A percentile compares a stretch with the other conserved stretches of the same genome.
Evolutionary conservation across 1,140 invertebrate species (phyloP).

Genomic region (Saccostrea echinata): DNA sequence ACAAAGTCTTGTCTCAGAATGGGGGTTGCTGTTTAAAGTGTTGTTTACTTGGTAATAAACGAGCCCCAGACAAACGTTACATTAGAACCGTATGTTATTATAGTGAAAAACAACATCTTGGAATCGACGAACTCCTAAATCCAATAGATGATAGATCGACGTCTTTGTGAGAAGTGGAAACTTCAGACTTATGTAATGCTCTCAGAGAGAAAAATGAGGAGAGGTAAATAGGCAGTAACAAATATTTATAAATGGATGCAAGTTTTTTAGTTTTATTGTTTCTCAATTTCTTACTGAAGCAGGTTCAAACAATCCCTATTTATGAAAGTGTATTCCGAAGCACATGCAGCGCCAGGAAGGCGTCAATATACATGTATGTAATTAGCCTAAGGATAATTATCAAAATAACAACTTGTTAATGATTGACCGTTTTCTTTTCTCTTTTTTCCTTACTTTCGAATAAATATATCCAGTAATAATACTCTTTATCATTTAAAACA

Average conservation of each 20-base stretch:
- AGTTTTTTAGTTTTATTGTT: slow-evolving; percentile 14
- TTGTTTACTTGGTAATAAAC: background rate
- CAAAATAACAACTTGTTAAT: background rate
- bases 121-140: background rate
- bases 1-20: background rate
- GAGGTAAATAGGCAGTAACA: background rate
- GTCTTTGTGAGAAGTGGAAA: background rate
- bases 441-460: too few species aligned
- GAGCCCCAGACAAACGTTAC: background rate
- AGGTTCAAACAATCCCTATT: background rate
- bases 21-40: background rate
- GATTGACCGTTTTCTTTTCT: too few species aligned
- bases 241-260: slow-evolving; percentile 13
- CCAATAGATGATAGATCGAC: background rate
- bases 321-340: background rate
- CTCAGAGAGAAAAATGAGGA: background rate
- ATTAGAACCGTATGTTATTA: background rate
- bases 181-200: background rate
- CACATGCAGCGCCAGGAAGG: background rate
- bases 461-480: too few species aligned
- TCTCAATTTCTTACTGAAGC: background rate
- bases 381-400: background rate
- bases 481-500: too few species aligned
- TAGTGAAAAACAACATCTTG: slow-evolving; percentile 2
- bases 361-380: background rate